These are phyloP conservation scores for Paradoxurus hermaphroditus DNA, from an alignment of 2,113 vertebrate species.

Conservation along the genomic window DNA sequence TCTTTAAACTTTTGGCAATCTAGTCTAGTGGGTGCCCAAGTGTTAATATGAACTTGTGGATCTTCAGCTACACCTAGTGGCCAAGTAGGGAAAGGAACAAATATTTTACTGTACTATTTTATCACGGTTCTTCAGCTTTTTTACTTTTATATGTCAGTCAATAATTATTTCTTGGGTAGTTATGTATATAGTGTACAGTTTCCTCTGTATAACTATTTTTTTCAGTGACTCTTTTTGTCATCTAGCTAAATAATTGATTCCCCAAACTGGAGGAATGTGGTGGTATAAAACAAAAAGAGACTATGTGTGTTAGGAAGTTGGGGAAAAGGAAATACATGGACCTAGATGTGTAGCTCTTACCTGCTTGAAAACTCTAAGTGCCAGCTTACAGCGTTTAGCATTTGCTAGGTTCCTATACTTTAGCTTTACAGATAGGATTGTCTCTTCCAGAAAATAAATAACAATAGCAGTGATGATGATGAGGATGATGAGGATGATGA, in stretches of 20 bases:
- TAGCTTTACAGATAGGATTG: not conserved
- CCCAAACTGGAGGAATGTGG: not conserved
- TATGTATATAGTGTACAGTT: not conserved
- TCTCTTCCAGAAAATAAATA: not conserved
- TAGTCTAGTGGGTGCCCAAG: not conserved
- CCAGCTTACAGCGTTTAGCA: not conserved
- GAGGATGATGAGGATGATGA: not conserved
- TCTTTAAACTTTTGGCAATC: not conserved
- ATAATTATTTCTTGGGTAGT: constrained; percentile 27
- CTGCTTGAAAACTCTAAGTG: not conserved
- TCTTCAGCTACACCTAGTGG: constrained; percentile 82
- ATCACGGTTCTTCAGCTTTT: not conserved
- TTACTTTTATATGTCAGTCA: constrained; percentile 17
- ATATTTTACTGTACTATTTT: not conserved
- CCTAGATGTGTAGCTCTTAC: not conserved
- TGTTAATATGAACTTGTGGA: not conserved
- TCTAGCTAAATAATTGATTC: not conserved
- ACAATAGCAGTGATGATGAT: not conserved
- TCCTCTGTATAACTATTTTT: not conserved
- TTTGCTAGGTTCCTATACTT: not conserved
- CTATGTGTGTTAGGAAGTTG: not conserved
- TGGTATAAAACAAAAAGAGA: not conserved
- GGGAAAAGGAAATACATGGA: not conserved
- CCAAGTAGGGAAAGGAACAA: constrained; percentile 31
- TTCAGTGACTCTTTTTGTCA: not conserved